Base-by-base conservation (phyloP, 2,888 invertebrate species). In the Ophion costatus region DNA sequence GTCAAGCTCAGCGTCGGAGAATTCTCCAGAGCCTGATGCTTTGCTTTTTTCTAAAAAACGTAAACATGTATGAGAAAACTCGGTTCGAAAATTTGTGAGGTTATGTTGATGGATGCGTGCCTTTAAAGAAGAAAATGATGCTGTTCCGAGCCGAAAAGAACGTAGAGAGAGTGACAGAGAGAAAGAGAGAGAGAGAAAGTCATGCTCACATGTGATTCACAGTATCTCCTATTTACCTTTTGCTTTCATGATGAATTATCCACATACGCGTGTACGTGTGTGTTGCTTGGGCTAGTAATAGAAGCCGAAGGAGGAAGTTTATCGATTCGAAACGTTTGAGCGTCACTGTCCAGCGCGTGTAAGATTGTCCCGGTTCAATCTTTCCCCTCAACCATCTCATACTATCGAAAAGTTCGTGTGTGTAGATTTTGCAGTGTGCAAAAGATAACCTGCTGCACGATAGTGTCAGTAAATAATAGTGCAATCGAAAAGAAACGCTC, bases 311-410 rank as follows among this genome's bases (percentile, higher is more conserved):
- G 61, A 64, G 64, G 64, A 80, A 77, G 42, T 42, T 63, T 82
- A 59, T 77, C 77, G 80, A 80, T 80, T 69, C 33, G 45, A 69
- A 59, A 80, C 6, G 57, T 20, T 80, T 80, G 82, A 85, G 85
- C 73, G 76, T 77, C 85, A 74, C 85, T 85, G 85, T 17, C n/a
- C 83, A 24, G 63, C 75, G 70, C 63, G 73, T 66, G 77, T 33
- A 66, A 59, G 42, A 66, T 75, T 75, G 57, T 78, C 71, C 59
- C 59, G 20, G 33, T 70, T 45, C 73, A 73, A 61, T 11, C 73
- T 61, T 63, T 42, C 22, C 56, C 56, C 51, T 24, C 24, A 42
- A 24, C 64, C 6, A 77, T 67, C 24, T 67, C 67, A 14, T 24
- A 59, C 59, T 38, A 42, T 64, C 56, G 29, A 70, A 63, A 20